Conservation (phyloP, 2,113 vertebrate genomes). For the Neogale vison region DNA sequence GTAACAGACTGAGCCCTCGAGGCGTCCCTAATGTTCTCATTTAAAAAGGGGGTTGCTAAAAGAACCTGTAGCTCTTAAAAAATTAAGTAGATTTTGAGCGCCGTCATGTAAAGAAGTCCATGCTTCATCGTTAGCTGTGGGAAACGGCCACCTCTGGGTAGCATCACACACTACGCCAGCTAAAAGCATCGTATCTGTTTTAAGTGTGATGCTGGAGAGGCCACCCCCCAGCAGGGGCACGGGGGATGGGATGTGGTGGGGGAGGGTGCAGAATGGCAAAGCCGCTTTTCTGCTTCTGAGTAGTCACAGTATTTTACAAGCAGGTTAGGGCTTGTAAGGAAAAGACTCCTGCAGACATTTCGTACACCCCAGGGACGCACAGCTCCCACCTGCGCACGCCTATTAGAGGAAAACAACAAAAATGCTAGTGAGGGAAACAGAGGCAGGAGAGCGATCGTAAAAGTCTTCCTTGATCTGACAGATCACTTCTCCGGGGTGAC, state of each 20-base stretch:
- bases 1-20: neutral
- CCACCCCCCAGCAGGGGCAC: neutral
- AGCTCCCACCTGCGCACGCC: neutral
- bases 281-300: neutral
- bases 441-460: neutral
- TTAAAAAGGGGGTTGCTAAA: neutral
- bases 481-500: neutral
- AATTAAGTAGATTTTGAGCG: neutral
- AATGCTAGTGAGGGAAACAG: neutral
- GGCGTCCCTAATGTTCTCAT: neutral
- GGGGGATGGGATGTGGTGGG: neutral
- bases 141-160: neutral
- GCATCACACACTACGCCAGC: neutral
- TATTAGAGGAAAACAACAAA: neutral
- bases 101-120: neutral
- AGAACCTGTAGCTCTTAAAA: neutral
- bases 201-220: neutral
- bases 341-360: neutral
- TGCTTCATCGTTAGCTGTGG: neutral
- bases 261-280: neutral
- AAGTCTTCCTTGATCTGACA: neutral
- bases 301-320: neutral
- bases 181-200: neutral
- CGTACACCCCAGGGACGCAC: neutral
- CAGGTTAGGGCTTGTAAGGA: neutral